Conservation (phyloP, 2,113 vertebrate species). For the Pygoscelis adeliae region DNA sequence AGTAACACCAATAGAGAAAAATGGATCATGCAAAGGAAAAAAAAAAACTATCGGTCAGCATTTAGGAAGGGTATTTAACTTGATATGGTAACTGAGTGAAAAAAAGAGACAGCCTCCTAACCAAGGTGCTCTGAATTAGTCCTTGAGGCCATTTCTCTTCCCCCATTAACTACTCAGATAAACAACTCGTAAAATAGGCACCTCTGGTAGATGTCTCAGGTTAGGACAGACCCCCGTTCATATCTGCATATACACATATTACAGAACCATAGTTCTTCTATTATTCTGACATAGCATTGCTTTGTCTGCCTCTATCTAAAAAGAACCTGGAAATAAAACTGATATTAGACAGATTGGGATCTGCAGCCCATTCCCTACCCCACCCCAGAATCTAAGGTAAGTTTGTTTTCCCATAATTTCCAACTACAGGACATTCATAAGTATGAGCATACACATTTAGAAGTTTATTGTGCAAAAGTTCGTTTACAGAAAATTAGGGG, state of each 20-base stretch:
- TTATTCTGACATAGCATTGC: neutral
- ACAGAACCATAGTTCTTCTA: neutral
- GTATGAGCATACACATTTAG: neutral
- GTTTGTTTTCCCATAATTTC: neutral
- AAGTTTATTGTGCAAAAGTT: neutral
- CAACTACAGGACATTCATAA: neutral
- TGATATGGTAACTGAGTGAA: neutral
- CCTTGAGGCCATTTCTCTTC: neutral
- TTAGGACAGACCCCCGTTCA: neutral
- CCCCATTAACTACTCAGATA: neutral
- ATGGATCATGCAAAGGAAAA: neutral
- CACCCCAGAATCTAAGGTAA: neutral
- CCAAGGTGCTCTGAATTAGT: neutral
- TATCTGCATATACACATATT: neutral
- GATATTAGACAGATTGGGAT: neutral
- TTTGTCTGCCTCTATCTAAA: neutral
- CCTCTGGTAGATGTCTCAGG: neutral
- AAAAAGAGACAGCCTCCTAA: neutral
- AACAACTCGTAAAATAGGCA: neutral
- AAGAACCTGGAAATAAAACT: neutral
- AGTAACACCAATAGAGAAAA: neutral
- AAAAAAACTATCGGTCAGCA: neutral
- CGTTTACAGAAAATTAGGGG: neutral
- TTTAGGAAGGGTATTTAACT: neutral
- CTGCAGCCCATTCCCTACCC: neutral